Conservation (phyloP, 2,888 invertebrate species). For the Rhaphigaster nebulosa region DNA sequence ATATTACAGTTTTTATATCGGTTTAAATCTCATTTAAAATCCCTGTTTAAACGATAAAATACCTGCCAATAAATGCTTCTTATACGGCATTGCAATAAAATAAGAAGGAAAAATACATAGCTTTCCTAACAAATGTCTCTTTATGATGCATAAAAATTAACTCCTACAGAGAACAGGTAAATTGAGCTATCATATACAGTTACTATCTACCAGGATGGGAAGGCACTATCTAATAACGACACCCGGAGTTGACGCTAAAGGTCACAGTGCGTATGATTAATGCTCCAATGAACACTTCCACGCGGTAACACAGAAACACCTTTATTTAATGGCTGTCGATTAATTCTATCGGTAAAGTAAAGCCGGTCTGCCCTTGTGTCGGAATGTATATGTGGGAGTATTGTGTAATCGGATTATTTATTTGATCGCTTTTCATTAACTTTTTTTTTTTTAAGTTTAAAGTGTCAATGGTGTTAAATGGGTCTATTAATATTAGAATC, state of each 20-base stretch:
- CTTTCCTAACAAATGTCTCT: background rate
- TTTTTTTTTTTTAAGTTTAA: background rate
- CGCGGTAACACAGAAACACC: background rate
- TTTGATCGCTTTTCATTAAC: background rate
- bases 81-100: background rate
- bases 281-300: constrained; percentile 10
- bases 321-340: constrained; percentile 31
- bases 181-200: background rate
- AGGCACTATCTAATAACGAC: background rate
- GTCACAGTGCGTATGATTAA: background rate
- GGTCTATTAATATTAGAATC: background rate
- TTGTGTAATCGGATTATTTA: constrained; percentile 48
- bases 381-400: constrained; percentile 12
- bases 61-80: background rate
- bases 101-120: background rate
- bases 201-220: background rate
- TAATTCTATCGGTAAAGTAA: constrained; percentile 33
- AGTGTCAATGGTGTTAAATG: constrained; percentile 26
- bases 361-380: background rate
- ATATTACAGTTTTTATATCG: no score
- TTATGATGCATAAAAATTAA: background rate
- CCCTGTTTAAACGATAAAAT: no score
- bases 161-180: background rate
- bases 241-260: background rate
- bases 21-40: no score